Conservation (phyloP, 1,140 invertebrate species). For the Portunus trituberculatus region DNA sequence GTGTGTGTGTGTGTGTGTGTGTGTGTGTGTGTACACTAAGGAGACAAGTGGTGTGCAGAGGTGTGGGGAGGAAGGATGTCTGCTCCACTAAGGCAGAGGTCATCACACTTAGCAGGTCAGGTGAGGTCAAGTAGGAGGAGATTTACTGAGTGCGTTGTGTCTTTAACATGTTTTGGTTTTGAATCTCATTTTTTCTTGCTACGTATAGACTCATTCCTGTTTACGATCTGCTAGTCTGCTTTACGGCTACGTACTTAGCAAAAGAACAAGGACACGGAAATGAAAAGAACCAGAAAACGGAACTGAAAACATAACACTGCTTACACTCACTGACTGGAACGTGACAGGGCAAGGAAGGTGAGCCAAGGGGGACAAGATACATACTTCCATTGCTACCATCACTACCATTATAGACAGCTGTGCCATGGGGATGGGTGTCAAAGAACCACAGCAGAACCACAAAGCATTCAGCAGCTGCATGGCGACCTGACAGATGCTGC, state of each 20-base stretch:
- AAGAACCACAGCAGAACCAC: too few species aligned
- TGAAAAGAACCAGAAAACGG: not conserved
- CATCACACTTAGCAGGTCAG: not conserved
- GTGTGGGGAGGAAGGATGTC: not conserved
- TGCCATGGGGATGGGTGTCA: not conserved
- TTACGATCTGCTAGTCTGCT: not conserved
- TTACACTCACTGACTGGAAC: not conserved
- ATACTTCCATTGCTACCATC: not conserved
- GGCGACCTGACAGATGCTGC: not conserved
- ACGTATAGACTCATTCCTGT: not conserved
- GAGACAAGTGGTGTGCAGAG: not conserved
- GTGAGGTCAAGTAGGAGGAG: not conserved
- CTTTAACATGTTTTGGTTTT: not conserved
- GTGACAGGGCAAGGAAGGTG: not conserved
- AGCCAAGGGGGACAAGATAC: not conserved
- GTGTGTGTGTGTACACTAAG: not conserved
- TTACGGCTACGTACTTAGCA: not conserved
- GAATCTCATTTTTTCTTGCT: not conserved
- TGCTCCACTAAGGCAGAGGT: constrained; percentile 7
- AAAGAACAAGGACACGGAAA: not conserved
- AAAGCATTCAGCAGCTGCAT: not conserved
- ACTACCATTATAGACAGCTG: not conserved
- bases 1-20: constrained; percentile 16
- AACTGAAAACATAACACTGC: not conserved
- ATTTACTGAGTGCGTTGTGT: not conserved